Conservation (phyloP, 2,888 invertebrate genomes). For the Nephrotoma guestfalica region DNA sequence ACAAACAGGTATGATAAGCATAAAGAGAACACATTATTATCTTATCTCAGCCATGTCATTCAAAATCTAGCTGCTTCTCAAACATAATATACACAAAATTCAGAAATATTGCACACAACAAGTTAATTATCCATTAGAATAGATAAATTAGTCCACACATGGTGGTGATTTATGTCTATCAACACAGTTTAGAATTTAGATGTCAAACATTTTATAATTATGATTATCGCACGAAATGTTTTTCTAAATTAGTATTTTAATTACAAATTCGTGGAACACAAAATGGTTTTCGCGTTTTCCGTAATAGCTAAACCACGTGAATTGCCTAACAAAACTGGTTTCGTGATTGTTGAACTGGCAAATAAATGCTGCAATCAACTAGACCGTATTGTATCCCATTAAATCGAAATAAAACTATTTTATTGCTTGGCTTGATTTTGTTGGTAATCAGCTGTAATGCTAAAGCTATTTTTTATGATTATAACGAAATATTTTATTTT, state of each 20-base stretch:
- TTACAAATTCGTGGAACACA: too few relatives aligned
- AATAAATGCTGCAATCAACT: background rate
- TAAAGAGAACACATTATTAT: background rate
- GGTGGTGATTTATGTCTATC: background rate
- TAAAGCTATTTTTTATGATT: too few relatives aligned
- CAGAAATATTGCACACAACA: background rate
- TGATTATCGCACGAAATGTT: background rate
- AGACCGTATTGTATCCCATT: background rate
- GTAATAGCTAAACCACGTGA: background rate
- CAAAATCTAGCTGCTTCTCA: background rate
- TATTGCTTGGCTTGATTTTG: background rate
- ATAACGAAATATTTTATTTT: too few relatives aligned
- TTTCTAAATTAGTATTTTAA: background rate
- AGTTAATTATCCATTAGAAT: background rate
- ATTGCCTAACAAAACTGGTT: background rate
- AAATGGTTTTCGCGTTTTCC: background rate
- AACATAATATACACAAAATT: background rate
- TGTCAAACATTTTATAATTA: background rate
- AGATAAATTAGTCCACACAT: background rate
- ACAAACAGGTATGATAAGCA: background rate
- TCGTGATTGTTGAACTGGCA: background rate
- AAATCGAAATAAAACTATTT: background rate
- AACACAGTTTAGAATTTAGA: too few relatives aligned
- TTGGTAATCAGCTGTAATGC: background rate
- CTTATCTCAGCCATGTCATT: background rate